Base-by-base conservation (phyloP, 2,888 invertebrate species). In the Gnatocerus cornutus region DNA sequence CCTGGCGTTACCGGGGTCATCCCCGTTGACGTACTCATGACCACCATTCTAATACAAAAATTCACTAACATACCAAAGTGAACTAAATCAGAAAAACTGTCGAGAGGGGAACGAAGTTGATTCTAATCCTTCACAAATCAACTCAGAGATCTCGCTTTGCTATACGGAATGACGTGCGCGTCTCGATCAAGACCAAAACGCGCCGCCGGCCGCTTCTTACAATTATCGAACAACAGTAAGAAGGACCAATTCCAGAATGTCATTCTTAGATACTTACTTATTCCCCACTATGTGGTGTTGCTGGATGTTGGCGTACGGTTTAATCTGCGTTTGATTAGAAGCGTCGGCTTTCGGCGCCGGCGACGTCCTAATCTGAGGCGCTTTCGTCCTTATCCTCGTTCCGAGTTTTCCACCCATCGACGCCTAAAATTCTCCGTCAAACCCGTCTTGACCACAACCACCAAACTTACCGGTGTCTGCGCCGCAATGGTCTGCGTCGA, bases 261-360 rank as follows among this genome's bases (percentile, higher is more conserved):
- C n/a, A n/a, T 41, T 3, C 39, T 39, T 3, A 6, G 10, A n/a
- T 39, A 56, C 85, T 85, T 81, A 88, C 88, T 88, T 88, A 74
- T 87, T 88, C 61, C 87, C 85, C 8, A 87, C 87, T 37, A 88
- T 84, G 75, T 87, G 88, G 76, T 84, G 87, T 14, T 71, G 71
- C 52, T 86, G 84, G 43, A 85, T 83, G 68, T 80, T 79, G 2
- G 80, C 85, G 73, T 88, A 88, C 30, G 89, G 86, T 85, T 86
- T 82, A 85, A 89, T 83, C 85, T 85, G 87, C 0, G 92, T 92
- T 80, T 92, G 92, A 83, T 92, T 93, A 4, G 92, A 91, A 0
- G 91, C 92, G 80, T 92, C 93, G 72, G 89, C 90, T 83, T 91
- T 92, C 69, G 93, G 89, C 14, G 93, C 92, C n/a, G 93, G 92